Evolutionary conservation across 2,797 vertebrate species (phyloP).

Genomic region (Pangasius djambal): DNA sequence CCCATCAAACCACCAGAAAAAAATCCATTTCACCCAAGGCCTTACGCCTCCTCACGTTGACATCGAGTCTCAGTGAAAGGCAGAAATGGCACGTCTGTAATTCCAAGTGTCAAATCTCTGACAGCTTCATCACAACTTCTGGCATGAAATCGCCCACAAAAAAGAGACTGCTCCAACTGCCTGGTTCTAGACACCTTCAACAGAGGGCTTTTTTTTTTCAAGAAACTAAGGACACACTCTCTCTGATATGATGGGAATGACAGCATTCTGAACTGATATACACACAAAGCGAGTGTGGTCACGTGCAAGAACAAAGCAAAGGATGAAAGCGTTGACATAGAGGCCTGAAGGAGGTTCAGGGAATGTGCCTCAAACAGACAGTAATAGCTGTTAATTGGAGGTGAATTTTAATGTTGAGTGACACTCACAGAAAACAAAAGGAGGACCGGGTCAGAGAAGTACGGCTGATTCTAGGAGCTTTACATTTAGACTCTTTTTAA

Average conservation of each 20-base stretch:
- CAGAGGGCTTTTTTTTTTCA: background rate
- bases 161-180: background rate
- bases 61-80: conserved; percentile 61
- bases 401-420: conserved; percentile 38
- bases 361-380: background rate
- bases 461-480: conserved; percentile 33
- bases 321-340: background rate
- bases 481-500: conserved; percentile 37
- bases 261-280: background rate
- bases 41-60: background rate
- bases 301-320: background rate
- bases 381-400: conserved; percentile 51
- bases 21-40: conserved; percentile 17
- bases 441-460: conserved; percentile 23
- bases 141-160: conserved; percentile 47
- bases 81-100: conserved; percentile 66
- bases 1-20: too few relatives aligned
- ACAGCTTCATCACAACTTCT: conserved; percentile 68
- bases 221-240: background rate
- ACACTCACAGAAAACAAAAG: conserved; percentile 30
- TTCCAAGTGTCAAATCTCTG: conserved; percentile 67
- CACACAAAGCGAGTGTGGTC: background rate
- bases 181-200: conserved; percentile 18
- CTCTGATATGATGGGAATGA: conserved; percentile 11
- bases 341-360: background rate